Conservation (phyloP, 2,113 vertebrate genomes). For the Nesoenas mayeri region DNA sequence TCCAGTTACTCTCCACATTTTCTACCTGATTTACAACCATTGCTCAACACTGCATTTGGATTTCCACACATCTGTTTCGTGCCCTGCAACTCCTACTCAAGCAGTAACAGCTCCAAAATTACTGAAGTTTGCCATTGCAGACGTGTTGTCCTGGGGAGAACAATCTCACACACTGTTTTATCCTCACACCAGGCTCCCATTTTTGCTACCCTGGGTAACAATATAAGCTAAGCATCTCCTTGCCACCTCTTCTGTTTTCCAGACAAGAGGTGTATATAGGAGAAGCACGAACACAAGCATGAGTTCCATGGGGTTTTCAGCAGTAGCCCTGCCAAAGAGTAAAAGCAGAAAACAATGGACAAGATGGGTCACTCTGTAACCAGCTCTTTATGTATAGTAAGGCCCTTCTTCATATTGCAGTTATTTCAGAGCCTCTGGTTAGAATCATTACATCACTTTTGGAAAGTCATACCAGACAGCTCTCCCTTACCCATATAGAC, state of each 20-base stretch:
- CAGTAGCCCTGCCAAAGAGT: not conserved
- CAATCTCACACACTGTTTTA: too few species aligned
- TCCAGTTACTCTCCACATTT: not conserved
- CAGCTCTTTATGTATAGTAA: accelerated
- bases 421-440: not conserved
- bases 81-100: not conserved
- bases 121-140: not conserved
- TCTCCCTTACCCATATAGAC: not conserved
- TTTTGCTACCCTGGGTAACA: not conserved
- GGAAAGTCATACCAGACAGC: not conserved
- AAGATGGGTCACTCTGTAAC: not conserved
- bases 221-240: not conserved
- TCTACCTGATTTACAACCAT: not conserved
- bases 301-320: not conserved
- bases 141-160: too few species aligned
- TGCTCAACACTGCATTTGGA: not conserved
- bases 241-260: not conserved
- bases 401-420: not conserved
- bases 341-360: not conserved
- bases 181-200: not conserved
- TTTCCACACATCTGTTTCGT: not conserved
- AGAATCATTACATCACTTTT: not conserved
- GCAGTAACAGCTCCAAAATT: not conserved
- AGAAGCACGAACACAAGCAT: not conserved
- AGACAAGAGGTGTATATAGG: not conserved